Percentiles rank a stretch among this genome's conserved stretches.
These are phyloP conservation scores for Acanthurus tractus DNA, from an alignment of 2,797 vertebrate genomes.

Conservation along the genomic window DNA sequence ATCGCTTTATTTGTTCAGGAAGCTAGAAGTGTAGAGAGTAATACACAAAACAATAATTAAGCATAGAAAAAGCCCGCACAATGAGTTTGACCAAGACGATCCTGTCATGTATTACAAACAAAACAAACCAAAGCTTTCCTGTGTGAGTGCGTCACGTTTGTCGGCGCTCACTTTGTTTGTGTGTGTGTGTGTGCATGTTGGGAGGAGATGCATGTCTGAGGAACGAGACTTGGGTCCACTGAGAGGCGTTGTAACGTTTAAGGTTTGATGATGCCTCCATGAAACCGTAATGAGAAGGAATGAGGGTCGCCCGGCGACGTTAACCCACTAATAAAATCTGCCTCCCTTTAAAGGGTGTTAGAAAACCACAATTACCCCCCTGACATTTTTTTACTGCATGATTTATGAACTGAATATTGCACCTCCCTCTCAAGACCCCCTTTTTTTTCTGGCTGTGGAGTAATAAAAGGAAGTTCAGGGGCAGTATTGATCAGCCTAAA, in stretches of 20 bases:
- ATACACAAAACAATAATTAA: conserved; percentile 47
- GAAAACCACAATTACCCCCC: conserved; percentile 87
- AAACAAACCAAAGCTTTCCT: background rate
- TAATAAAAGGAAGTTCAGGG: conserved; percentile 83
- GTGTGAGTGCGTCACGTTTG: conserved; percentile 32
- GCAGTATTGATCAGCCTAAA: conserved; percentile 77
- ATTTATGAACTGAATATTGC: conserved; percentile 89
- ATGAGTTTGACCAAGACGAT: conserved; percentile 40
- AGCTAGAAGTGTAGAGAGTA: conserved; percentile 31
- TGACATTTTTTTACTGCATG: conserved; percentile 88
- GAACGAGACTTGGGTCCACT: conserved; percentile 54
- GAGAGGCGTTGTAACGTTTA: conserved; percentile 66
- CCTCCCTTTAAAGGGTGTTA: conserved; percentile 84
- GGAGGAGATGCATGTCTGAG: conserved; percentile 40
- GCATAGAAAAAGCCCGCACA: conserved; percentile 23
- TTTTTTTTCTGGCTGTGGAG: conserved; percentile 63
- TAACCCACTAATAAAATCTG: conserved; percentile 86
- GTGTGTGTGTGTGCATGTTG: conserved; percentile 34
- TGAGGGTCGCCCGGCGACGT: conserved; percentile 74
- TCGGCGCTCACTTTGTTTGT: conserved; percentile 32
- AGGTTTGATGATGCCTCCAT: conserved; percentile 79
- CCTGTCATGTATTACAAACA: conserved; percentile 35
- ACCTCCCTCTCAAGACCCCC: conserved; percentile 69
- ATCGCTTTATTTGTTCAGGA: conserved; percentile 57
- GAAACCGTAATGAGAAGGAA: conserved; percentile 81